Base-by-base conservation (phyloP, 2,113 vertebrate species). In the Mohoua ochrocephala region DNA sequence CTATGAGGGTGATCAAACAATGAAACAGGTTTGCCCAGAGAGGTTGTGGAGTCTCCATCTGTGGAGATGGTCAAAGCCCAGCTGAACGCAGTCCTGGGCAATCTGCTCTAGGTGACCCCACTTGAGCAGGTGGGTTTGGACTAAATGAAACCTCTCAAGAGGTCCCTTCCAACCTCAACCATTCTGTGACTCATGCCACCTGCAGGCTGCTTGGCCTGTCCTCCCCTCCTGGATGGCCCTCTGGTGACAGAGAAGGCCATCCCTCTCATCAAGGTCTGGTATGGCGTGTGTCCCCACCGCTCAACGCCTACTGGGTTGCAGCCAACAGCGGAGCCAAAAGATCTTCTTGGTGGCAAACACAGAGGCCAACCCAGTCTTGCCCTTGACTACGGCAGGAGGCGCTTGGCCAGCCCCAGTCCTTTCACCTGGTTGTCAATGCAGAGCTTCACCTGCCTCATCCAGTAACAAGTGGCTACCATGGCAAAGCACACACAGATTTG, bases 331-430 rank as follows among this genome's bases (percentile, higher is more conserved):
- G 96, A 97, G 96, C 93, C 47, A 26, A 11, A 69, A 45, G 94
- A 68, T 96, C 96, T 97, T 96, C 96, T 89, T 97, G 96, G 95
- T 95, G 96, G 96, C 96, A 92, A 95, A 97, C 95, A 95, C 96
- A 97, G 96, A 96, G 96, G 94, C 96, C 95, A 97, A 95, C 77
- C 96, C 95, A 97, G 95, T 97, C 96, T 96, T 96, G 96, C 95
- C 96, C 96, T 96, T 96, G 96, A 95, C 93, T 97, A 92, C 33
- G 61, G 61, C 9, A 96, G 89, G 95, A 95, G 27, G 60, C 79
- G 19, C 64, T 86, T 97, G 94, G 94, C 94, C 52, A 87, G 2
- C 28, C 65, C 61, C 11, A 76, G 52, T 23, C 12, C 7, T 44
- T 75, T 14, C 44, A 92, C 1, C 52, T 96, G 50, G 1, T 26